Conservation (phyloP, 1,140 invertebrate genomes). For the Odontomachus brunneus region DNA sequence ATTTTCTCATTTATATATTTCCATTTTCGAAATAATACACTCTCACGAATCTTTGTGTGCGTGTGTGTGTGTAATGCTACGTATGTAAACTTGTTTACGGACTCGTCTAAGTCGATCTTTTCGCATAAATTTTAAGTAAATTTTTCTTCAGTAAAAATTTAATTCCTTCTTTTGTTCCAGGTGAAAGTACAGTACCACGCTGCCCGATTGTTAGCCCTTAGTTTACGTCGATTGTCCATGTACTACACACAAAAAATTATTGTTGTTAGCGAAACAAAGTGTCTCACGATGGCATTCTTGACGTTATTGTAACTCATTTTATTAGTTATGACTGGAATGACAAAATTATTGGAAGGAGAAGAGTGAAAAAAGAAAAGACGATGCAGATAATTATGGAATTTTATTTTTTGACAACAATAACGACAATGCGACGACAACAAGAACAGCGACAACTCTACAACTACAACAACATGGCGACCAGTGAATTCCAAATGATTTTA, state of each 20-base stretch:
- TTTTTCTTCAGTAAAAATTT: too few relatives aligned
- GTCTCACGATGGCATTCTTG: slow-evolving; percentile 80
- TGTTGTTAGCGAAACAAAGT: slow-evolving; percentile 81
- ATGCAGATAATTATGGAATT: slow-evolving; percentile 66
- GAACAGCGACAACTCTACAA: slow-evolving; percentile 32
- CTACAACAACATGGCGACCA: slow-evolving; percentile 69
- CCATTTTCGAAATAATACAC: too few relatives aligned
- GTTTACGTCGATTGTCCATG: slow-evolving; percentile 84
- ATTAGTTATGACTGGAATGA: slow-evolving; percentile 68
- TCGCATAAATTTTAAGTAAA: too few relatives aligned
- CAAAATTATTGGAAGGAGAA: slow-evolving; percentile 59
- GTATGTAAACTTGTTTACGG: too few relatives aligned
- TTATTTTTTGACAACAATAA: slow-evolving; percentile 57
- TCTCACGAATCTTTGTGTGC: too few relatives aligned
- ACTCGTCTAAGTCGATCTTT: too few relatives aligned
- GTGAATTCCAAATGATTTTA: slow-evolving; percentile 81
- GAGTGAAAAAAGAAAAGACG: slow-evolving; percentile 64
- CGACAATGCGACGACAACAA: slow-evolving; percentile 58
- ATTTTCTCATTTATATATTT: background rate
- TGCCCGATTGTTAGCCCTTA: slow-evolving; percentile 85
- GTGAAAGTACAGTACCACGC: slow-evolving; percentile 81
- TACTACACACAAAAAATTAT: slow-evolving; percentile 83
- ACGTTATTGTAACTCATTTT: slow-evolving; percentile 79
- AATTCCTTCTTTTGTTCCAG: slow-evolving; percentile 73
- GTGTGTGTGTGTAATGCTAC: too few relatives aligned